Evolutionary conservation across 37 sponge, comb jelly and placozoan species (phyloP), one percentile per base, ranked within the genome.

Genomic region (Ephydatia muelleri): DNA sequence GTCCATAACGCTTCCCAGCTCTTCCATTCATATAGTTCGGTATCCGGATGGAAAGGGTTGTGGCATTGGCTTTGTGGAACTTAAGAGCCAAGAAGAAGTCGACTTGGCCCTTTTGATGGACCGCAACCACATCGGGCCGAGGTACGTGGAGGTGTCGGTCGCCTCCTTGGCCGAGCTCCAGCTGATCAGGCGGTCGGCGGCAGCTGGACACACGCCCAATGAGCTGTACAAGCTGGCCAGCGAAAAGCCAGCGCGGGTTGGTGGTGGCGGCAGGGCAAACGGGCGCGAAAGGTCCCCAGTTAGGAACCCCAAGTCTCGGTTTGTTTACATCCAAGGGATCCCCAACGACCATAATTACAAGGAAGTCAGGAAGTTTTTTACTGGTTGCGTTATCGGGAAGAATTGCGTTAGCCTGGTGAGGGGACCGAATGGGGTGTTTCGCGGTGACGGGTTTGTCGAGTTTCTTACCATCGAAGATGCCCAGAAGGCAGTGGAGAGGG

Each of bases 391-490:
- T 49, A 88, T 84, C 74, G 81, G 80, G 2, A 75, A 75, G 57
- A 80, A 79, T 31, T 65, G 87, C 39, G 74, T 93, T 11, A 78
- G 86, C 49, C 85, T 93, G 49, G 37, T 88, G 49, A 26, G 71
- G 14, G 86, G 28, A 29, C 47, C 48, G 16, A 71, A 82, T 66
- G 39, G 65, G 36, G 67, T 80, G 3, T 91, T 86, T 37, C 65
- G 91, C 22, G 91, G 91, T 25, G 91, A 91, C 67, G 91, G 83
- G 1, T 91, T 86, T 49, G 77, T 93, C 8, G 82, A 83, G 79
- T 86, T 93, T 79, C 67, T 23, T 0, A 71, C 36, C 23, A 8
- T 26, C 21, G 72, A 68, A 0, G 90, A 82, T 32, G 86, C 82
- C 47, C 16, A 72, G 38, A 85, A 85, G 35, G 90, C 73, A 34